Evolutionary conservation across 2,888 invertebrate species (phyloP).

Genomic region (Anoplius nigerrimus): DNA sequence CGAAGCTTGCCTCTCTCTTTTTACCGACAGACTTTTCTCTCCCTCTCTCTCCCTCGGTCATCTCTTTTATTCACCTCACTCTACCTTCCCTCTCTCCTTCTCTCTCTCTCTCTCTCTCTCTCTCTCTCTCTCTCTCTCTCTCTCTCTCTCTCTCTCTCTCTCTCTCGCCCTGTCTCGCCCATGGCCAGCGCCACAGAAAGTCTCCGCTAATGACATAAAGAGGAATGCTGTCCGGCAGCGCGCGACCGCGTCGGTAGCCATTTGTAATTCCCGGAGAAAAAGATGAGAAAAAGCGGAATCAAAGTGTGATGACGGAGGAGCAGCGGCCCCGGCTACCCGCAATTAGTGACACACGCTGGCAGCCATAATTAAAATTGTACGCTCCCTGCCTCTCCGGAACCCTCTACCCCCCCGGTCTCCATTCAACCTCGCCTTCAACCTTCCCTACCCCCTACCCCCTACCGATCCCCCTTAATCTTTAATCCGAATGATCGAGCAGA

Average conservation of each 20-base stretch:
- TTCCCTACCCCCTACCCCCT: constrained; percentile 13
- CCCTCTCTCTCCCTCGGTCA: no score
- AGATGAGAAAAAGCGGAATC: constrained; percentile 63
- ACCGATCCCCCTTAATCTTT: no score
- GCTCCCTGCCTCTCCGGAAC: constrained; percentile 34
- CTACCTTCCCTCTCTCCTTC: not conserved
- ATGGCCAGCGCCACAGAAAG: constrained; percentile 62
- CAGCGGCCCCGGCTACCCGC: constrained; percentile 54
- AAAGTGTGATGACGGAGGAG: constrained; percentile 68
- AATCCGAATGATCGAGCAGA: no score
- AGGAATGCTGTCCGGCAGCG: constrained; percentile 71
- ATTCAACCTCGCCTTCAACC: constrained; percentile 16
- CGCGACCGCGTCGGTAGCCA: constrained; percentile 68
- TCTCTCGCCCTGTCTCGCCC: constrained; percentile 19
- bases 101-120: not conserved
- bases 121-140: constrained; percentile 8
- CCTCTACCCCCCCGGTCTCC: not conserved
- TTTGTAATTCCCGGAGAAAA: constrained; percentile 67
- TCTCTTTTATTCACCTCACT: no score
- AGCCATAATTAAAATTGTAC: constrained; percentile 67
- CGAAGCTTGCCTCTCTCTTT: not conserved
- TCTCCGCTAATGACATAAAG: constrained; percentile 72
- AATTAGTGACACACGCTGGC: constrained; percentile 66
- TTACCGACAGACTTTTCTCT: not conserved
- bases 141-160: constrained; percentile 15